Evolutionary conservation across 2,113 vertebrate species (phyloP).

Genomic region (Myocastor coypus): DNA sequence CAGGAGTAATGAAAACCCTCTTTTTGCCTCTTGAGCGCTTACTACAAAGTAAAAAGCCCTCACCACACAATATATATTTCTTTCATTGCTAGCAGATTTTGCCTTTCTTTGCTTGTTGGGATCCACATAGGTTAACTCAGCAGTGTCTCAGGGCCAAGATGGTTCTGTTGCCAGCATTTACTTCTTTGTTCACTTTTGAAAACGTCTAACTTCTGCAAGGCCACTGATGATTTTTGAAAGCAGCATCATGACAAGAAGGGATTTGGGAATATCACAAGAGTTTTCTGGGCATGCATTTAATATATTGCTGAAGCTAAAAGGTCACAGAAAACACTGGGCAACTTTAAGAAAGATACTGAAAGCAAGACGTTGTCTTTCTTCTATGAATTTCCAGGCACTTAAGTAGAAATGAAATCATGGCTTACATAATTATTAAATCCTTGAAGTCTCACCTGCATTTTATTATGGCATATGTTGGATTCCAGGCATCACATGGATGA

Average conservation of each 20-base stretch:
- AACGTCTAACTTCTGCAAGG: neutral
- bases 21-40: too few relatives aligned
- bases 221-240: neutral
- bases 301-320: neutral
- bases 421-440: neutral
- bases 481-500: neutral
- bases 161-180: neutral
- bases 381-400: neutral
- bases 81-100: neutral
- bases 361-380: neutral
- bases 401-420: neutral
- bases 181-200: neutral
- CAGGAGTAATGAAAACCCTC: neutral
- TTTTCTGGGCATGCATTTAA: neutral
- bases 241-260: neutral
- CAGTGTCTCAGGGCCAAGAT: neutral
- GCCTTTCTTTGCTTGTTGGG: conserved; percentile 7
- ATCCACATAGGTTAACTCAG: neutral
- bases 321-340: neutral
- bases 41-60: neutral
- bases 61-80: neutral
- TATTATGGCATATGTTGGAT: neutral
- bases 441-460: neutral
- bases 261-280: neutral
- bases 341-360: neutral